Evolutionary conservation across 2,888 invertebrate species (phyloP), one percentile per base, ranked within the genome.

Genomic region (Clusia tigrina): DNA sequence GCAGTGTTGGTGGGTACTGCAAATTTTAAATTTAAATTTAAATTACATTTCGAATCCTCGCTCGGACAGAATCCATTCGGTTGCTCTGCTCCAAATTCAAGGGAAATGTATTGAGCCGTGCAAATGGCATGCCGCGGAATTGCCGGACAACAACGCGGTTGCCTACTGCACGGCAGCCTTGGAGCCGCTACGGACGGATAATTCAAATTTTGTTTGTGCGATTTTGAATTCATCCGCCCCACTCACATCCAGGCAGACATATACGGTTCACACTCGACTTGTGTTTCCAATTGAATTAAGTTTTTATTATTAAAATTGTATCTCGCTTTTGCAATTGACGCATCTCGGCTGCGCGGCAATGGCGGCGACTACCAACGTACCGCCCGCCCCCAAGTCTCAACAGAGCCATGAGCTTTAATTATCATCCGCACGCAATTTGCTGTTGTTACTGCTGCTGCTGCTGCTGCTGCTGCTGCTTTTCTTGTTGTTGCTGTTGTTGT

Each of bases 21-120:
- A n/a, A n/a, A n/a, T n/a, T n/a, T n/a, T n/a, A 54, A 63, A 63
- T 64, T 66, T 66, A 64, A 62, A 66, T 66, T 64, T 62, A 62
- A 64, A 66, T 64, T 64, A 61, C 63, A 63, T 63, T 66, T n/a
- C n/a, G n/a, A n/a, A n/a, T n/a, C n/a, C n/a, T n/a, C n/a, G 63
- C 57, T 51, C 46, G 32, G 58, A 57, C 54, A 48, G 15, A 42
- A 23, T 9, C 10, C 60, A 60, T 9, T 6, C 12, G 32, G 6
- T 32, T 32, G 32, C 32, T 32, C 6, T 32, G 32, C 32, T 32
- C 12, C 32, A 32, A 32, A 12, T 32, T 32, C 32, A 9, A 6
- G 32, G 32, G 6, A 12, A 32, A 32, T 6, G 12, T 9, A 32
- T 32, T 6, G 32, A 32, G 32, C 32, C 12, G 32, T 6, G 12